Evolutionary conservation across 2,113 vertebrate genomes (phyloP), one percentile per base, ranked within the genome.

Genomic region (Bos javanicus): DNA sequence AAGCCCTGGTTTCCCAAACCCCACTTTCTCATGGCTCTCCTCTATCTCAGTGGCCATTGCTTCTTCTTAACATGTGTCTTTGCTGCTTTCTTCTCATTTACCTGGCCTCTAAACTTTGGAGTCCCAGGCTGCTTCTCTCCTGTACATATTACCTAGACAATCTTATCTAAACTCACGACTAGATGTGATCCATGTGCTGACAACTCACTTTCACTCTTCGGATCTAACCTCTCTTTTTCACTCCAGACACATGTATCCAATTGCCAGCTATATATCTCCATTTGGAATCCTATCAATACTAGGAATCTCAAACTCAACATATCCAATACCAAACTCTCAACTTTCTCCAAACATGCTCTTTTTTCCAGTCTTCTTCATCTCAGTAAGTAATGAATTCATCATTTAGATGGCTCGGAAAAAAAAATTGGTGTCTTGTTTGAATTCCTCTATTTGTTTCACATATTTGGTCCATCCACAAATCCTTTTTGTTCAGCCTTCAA

Each of bases 31-130:
- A 71, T 26, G 13, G 8, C 60, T 94, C 15, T 80, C 36, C 43
- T 80, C 30, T 80, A 1, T 76, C n/a, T 93, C 30, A n/a, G 3
- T 52, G 62, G n/a, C 46, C 59, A 89, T 56, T 84, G 23, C 39
- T 89, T 86, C 48, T 89, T 93, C 85, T 90, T 30, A 85, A 36
- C 64, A 71, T 71, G 16, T 60, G 60, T 84, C 17, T 95, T 67
- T 89, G 59, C 12, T 94, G 33, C 86, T 91, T 93, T 95, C 43
- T 84, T 28, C 43, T 97, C 17, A 67, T 78, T 93, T 95, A 43
- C 92, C 33, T 85, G 81, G 52, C 36, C 28, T 94, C 84, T 90
- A 62, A 87, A 87, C 36, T 83, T 81, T 57, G 16, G 39, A 92
- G 52, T 52, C 46, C 26, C 13, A 23, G 57, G 36, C 28, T 86